Evolutionary conservation across 2,888 invertebrate genomes (phyloP), one percentile per base, ranked within the genome.

Genomic region (Campoletis raptor): DNA sequence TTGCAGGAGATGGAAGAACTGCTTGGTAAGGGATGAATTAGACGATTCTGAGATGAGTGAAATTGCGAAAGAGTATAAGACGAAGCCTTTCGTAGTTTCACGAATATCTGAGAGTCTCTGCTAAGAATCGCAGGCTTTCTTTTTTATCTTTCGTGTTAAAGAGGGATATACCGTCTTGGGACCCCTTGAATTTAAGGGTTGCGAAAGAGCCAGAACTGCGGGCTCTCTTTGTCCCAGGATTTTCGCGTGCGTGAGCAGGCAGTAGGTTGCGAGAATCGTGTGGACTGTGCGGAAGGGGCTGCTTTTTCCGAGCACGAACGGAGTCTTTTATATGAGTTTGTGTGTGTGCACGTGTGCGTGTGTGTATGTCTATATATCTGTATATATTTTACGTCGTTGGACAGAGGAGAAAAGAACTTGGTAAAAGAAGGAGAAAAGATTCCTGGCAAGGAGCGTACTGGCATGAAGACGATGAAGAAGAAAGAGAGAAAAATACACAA

Each of bases 221-320:
- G 54, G 42, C 89, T 91, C 90, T 91, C 92, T 92, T 92, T 92
- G 92, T 92, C 91, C 87, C 87, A 87, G 83, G 78, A 42, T 86
- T 91, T 90, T 89, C 85, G 87, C 88, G 81, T 84, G 87, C 78
- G 83, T 85, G 79, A 69, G 48, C 48, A 48, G 21, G 74, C 72
- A 40, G 66, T 15, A 45, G 64, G n/a, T 78, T 61, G 54, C 10
- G 24, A 48, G 61, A 61, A 48, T 37, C 37, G 54, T n/a, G 69
- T 42, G 54, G 61, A 40, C 67, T 10, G 64, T 37, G 52, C 24
- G 30, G 40, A 45, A 64, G 36, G 45, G 45, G 77, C 45, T n/a
- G 78, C 37, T 70, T 79, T 79, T 81, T 66, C 61, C 67, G 7
- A 45, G 48, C 73, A 37, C 57, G 30, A 57, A 57, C 57, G 85